Base-by-base conservation (phyloP, 2,797 vertebrate species). In the Mallotus villosus region DNA sequence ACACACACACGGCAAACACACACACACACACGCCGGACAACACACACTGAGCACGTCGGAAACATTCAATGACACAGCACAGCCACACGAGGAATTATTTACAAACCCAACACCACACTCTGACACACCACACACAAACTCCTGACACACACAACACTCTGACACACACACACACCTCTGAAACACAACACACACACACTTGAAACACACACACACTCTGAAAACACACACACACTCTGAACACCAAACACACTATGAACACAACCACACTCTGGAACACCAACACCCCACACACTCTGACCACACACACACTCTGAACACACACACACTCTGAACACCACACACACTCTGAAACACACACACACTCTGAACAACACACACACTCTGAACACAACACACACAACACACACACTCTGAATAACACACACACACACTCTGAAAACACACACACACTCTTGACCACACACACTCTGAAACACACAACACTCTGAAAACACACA, bases 111-210 rank as follows among this genome's bases (percentile, higher is more conserved):
- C 74, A 46, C 57, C 32, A 34, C 32, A 34, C 32, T 5, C 32
- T 34, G 16, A 19, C 21, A 59, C 57, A 59, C 57, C 21, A 32
- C 12, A 11, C 22, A 34, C 24, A 19, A 55, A 69, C 53, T 64
- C 73, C 11, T 8, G 8, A 60, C 58, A 60, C 58, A 60, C 58
- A 60, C 58, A 60, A 60, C 58, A 60, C 37, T 9, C 37, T 41
- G 37, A 21, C 22, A 60, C 58, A 25, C 21, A 32, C 14, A 12
- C 24, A 37, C 24, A 19, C 67, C 53, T 64, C 73, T 34, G 67
- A 19, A 65, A 81, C 82, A 57, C 71, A 70, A 24, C 22, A 60
- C 58, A 60, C 58, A 60, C 58, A 60, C 58, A 60, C 58, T 22
- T 41, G 22, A 21, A 60, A 19, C 21, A 32, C 14, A 12, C 24